Evolutionary conservation across 1,140 invertebrate species (phyloP), one percentile per base, ranked within the genome.

Genomic region (Cataglyphis hispanica): DNA sequence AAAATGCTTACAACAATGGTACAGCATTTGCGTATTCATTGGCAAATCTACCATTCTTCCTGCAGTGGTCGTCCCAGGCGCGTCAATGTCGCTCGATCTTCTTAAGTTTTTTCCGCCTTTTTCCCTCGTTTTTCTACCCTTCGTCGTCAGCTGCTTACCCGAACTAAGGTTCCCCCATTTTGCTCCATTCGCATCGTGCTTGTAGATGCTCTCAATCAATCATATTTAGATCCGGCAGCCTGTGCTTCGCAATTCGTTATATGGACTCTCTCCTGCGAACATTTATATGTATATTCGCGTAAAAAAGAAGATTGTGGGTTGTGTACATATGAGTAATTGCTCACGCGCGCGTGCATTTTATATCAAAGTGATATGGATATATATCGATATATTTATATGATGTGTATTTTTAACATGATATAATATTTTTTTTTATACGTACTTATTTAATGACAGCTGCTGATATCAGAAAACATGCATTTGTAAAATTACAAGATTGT

Each of bases 141-240:
- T 76, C 75, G 80, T 86, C 87, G 60, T 56, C 60, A 58, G 72
- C 50, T 81, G 70, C 87, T 87, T 86, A 60, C 58, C 25, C 77
- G 67, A 70, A 69, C 69, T 50, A 69, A 63, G 50, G 31, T 66
- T 53, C 75, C 64, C 70, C 37, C 78, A 61, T 89, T 74, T 85
- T 69, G 25, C 61, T 61, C 89, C 86, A 91, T 92, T 89, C 90
- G 89, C 87, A 91, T 93, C 89, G 81, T 61, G 78, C 85, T 77
- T 88, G 64, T 69, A 67, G 78, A 86, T 91, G 85, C 91, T 93
- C 90, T 93, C 91, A 80, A 93, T 93, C 92, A 93, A 93, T 93
- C 93, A 93, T 92, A 91, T 91, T 93, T 92, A 93, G 90, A 93
- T 91, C 84, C 86, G 91, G 84, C 76, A 40, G 53, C 25, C 58